Conservation (phyloP, 2,113 vertebrate genomes). For the Argyrosomus japonicus region DNA sequence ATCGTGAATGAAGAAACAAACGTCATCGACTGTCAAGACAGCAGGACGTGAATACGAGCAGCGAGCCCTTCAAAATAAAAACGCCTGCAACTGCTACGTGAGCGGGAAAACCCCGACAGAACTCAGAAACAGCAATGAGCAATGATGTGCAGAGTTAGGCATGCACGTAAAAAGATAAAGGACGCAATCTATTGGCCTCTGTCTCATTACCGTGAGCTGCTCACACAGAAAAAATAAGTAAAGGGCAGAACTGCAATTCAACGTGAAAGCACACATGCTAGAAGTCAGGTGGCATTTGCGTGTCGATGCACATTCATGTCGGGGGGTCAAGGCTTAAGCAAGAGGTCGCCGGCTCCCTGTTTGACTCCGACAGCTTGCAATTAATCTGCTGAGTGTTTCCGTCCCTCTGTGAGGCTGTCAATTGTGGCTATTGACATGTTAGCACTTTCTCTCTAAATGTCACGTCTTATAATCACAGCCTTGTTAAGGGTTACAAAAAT, state of each 20-base stretch:
- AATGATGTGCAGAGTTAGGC: not conserved
- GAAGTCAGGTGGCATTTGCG: not conserved
- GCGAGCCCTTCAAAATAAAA: not conserved
- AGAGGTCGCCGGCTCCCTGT: not conserved
- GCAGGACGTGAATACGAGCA: not conserved
- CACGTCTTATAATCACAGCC: slow-evolving; percentile 11
- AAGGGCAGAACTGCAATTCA: slow-evolving; percentile 15
- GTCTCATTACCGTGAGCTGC: slow-evolving; percentile 14
- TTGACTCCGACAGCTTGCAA: slow-evolving; percentile 10
- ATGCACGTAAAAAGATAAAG: not conserved
- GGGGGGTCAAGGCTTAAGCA: not conserved
- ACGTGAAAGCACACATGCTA: not conserved
- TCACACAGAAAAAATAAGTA: not conserved
- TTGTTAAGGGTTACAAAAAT: not conserved
- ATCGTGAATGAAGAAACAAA: slow-evolving; percentile 37
- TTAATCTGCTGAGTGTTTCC: slow-evolving; percentile 30
- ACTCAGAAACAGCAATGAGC: not conserved
- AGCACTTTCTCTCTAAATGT: not conserved
- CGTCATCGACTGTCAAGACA: slow-evolving; percentile 9
- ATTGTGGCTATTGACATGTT: slow-evolving; percentile 35
- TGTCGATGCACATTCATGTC: not conserved
- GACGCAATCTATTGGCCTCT: not conserved
- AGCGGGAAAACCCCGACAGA: not conserved
- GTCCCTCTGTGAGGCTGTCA: not conserved
- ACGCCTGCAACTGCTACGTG: slow-evolving; percentile 9